Evolutionary conservation across 2,797 vertebrate genomes (phyloP).

Genomic region (Choloepus didactylus): DNA sequence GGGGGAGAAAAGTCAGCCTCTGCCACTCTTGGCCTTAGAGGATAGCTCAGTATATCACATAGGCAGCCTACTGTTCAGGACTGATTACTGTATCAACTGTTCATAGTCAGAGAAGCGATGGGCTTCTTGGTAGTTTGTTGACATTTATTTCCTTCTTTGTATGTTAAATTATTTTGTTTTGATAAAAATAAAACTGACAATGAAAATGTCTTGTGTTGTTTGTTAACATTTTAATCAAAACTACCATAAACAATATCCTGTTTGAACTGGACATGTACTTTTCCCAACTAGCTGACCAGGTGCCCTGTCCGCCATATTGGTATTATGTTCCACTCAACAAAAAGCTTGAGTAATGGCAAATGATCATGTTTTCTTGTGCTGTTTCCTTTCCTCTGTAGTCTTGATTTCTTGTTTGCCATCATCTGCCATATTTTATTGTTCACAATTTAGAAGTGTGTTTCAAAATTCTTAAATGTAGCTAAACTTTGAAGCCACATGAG

Average conservation of each 20-base stretch:
- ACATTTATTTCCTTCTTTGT: constrained; percentile 71
- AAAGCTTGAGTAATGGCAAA: not conserved
- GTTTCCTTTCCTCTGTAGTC: not conserved
- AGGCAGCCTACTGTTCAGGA: not conserved
- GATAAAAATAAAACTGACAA: constrained; percentile 81
- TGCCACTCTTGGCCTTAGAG: not conserved
- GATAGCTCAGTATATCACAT: not conserved
- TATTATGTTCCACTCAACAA: not conserved
- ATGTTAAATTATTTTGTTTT: constrained; percentile 82
- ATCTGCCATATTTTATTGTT: constrained; percentile 29
- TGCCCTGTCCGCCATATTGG: constrained; percentile 34
- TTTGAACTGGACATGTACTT: not conserved
- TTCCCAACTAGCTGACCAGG: not conserved
- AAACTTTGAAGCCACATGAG: constrained; percentile 84
- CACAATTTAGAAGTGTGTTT: not conserved
- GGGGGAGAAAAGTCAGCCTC: not conserved
- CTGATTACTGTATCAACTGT: not conserved
- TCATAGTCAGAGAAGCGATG: not conserved
- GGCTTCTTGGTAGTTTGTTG: constrained; percentile 54
- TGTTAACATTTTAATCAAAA: constrained; percentile 43
- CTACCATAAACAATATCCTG: not conserved
- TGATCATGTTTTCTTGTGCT: not conserved
- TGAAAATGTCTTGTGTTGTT: constrained; percentile 50
- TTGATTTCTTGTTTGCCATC: not conserved
- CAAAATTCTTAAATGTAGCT: constrained; percentile 70